Evolutionary conservation across 1,140 invertebrate genomes (phyloP).

Genomic region (Drosophila pachea): DNA sequence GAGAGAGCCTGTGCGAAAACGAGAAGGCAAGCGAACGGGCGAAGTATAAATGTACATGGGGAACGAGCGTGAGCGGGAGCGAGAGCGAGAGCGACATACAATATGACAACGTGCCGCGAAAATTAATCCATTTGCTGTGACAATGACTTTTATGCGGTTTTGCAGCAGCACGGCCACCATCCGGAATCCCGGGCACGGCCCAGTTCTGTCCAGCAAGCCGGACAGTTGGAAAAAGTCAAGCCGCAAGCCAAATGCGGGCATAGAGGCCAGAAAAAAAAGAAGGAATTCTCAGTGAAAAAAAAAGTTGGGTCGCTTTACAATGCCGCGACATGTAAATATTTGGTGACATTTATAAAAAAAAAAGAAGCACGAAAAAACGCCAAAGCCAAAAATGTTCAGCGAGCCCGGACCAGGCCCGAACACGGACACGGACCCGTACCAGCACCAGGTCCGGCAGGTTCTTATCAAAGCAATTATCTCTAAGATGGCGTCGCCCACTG

Average conservation of each 20-base stretch:
- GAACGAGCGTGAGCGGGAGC: background rate
- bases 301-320: slow-evolving; percentile 42
- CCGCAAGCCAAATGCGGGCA: slow-evolving; percentile 67
- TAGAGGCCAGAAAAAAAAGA: slow-evolving; percentile 15
- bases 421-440: background rate
- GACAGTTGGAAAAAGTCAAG: slow-evolving; percentile 64
- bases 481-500: slow-evolving; percentile 46
- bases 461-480: slow-evolving; percentile 76
- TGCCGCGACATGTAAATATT: slow-evolving; percentile 76
- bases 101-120: slow-evolving; percentile 74
- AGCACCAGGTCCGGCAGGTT: slow-evolving; percentile 33
- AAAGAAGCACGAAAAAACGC: slow-evolving; percentile 12
- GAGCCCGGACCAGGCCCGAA: background rate
- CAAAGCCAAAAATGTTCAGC: slow-evolving; percentile 21
- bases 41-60: too few relatives aligned
- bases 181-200: slow-evolving; percentile 44
- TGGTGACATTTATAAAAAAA: slow-evolving; percentile 71
- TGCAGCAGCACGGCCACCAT: slow-evolving; percentile 57
- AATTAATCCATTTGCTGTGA: slow-evolving; percentile 78
- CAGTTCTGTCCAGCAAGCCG: slow-evolving; percentile 19
- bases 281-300: slow-evolving; percentile 16
- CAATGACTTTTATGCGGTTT: slow-evolving; percentile 77
- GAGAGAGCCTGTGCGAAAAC: background rate
- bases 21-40: slow-evolving; percentile 11
- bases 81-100: slow-evolving; percentile 29